phyloP scores from a whole-genome alignment of 2,888 invertebrate species.

The Eledone cirrhosa region DNA sequence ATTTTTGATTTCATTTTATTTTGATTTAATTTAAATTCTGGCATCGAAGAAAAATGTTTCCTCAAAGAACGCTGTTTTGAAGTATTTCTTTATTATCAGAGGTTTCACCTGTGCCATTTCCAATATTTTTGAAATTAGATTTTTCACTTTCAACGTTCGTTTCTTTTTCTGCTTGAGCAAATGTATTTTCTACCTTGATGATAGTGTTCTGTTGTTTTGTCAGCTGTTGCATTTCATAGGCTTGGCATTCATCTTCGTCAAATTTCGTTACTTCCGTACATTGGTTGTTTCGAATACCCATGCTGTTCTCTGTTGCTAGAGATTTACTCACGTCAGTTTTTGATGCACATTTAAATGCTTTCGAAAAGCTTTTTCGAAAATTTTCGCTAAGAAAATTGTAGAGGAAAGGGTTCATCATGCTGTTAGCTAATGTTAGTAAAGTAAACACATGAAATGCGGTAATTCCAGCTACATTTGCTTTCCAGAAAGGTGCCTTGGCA shows the following conservation, averaged over 20 bases:
- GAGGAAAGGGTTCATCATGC: slow-evolving; percentile 64
- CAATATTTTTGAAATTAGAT: too few species aligned
- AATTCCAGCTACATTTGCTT: slow-evolving; percentile 42
- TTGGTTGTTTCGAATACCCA: slow-evolving; percentile 48
- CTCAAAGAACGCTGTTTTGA: too few species aligned
- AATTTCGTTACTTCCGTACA: neutral
- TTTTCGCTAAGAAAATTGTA: slow-evolving; percentile 66
- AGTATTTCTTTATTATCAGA: too few species aligned
- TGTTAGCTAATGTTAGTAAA: slow-evolving; percentile 63
- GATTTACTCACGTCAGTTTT: slow-evolving; percentile 48
- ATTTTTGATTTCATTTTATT: too few species aligned
- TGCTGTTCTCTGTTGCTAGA: slow-evolving; percentile 50
- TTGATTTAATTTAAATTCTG: too few species aligned
- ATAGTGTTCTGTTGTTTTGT: neutral
- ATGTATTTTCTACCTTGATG: neutral
- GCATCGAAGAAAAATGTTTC: too few species aligned
- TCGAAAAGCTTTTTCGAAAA: slow-evolving; percentile 63
- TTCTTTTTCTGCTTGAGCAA: neutral
- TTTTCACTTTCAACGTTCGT: neutral
- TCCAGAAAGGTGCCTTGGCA: slow-evolving; percentile 37
- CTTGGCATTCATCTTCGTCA: neutral
- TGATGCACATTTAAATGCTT: slow-evolving; percentile 61
- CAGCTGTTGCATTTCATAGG: neutral
- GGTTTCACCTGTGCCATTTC: too few species aligned
- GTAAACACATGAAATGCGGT: slow-evolving; percentile 60